Evolutionary conservation across 2,797 vertebrate species (phyloP).

Genomic region (Nothura maculosa): DNA sequence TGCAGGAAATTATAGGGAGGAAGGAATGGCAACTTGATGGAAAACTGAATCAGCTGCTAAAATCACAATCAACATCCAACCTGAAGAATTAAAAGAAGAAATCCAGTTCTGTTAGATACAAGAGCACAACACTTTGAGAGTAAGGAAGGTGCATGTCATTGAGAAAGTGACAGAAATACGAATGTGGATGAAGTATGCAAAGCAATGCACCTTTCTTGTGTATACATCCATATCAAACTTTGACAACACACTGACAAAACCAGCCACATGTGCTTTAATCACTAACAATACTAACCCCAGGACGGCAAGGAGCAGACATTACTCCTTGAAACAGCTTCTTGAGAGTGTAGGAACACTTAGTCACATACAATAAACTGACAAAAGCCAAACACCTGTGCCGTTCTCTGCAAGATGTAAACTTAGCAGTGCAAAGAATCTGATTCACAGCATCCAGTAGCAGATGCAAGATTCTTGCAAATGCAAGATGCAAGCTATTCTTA

Average conservation of each 20-base stretch:
- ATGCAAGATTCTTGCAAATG: too few species aligned
- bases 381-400: neutral
- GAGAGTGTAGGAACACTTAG: neutral
- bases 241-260: neutral
- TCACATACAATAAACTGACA: neutral
- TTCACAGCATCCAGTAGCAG: neutral
- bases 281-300: neutral
- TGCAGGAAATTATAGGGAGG: neutral
- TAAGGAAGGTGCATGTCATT: neutral
- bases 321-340: neutral
- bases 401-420: neutral
- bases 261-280: neutral
- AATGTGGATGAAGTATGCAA: neutral
- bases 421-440: neutral
- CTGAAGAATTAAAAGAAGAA: neutral
- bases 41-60: slow-evolving; percentile 20
- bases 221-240: neutral
- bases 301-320: neutral
- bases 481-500: neutral
- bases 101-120: neutral
- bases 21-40: neutral
- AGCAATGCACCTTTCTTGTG: neutral
- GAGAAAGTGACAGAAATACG: neutral
- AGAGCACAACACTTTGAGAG: neutral
- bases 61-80: neutral